Evolutionary conservation across 2,113 vertebrate species (phyloP), one percentile per base, ranked within the genome.

Genomic region (Vireo altiloquus): DNA sequence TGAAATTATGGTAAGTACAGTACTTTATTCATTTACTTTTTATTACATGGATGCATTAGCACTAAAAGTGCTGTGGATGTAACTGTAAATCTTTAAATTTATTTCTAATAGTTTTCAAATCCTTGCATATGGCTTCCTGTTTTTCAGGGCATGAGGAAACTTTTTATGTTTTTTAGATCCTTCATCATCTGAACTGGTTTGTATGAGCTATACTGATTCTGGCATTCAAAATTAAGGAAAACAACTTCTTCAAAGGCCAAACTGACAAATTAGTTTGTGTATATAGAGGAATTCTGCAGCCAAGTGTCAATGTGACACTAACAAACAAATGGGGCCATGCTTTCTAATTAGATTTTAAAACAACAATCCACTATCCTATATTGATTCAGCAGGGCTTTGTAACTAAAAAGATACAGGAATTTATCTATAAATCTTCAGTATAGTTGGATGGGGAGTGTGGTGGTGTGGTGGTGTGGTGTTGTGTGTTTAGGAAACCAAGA

Each of bases 1-100:
- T 5, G 2, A 50, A 90, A 80, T 40, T 9, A 97, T 96, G 96
- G 97, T 97, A 95, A 96, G 97, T 95, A 72, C 53, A 80, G 35
- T 39, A 69, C 40, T 70, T 76, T 54, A 49, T 57, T 82, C 0
- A 40, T 88, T 80, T 90, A 46, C 3, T 40, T 88, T 84, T 82
- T 85, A 39, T 19, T 82, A 25, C 8, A 71, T 16, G 23, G 14
- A 24, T 21, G 5, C 14, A 33, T 60, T 25, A 79, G 4, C 28
- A 59, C 12, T 68, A 72, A 76, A 69, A 40, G 17, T 42, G 12
- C 10, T 56, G 12, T 40, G 18, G 20, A 33, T 40, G 5, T 39
- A 12, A 53, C 33, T 23, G 15, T 47, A 87, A 89, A 80, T 63
- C 13, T 74, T 90, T 27, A 53, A 15, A 33, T 2, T 3, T 57